Conservation (phyloP, 2,113 vertebrate species). For the Ctenomys sociabilis region DNA sequence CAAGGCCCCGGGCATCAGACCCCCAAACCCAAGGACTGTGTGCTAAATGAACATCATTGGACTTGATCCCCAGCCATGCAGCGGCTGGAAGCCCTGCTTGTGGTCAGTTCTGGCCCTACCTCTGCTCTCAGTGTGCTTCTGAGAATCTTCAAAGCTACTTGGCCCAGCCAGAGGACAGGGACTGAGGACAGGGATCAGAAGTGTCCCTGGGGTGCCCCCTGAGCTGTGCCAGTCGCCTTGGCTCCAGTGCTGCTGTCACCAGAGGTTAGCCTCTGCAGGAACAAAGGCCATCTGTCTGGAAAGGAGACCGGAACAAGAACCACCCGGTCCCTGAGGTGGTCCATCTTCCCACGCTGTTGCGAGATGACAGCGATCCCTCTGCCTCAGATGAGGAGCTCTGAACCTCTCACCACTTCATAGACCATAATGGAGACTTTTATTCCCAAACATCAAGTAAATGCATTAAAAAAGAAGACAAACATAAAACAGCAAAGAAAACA, state of each 20-base stretch:
- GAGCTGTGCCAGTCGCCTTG: fast-evolving
- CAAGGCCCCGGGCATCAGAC: background rate
- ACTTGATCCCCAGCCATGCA: too few species aligned
- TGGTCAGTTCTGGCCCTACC: background rate
- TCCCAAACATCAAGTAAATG: constrained; percentile 75
- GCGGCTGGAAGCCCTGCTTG: background rate
- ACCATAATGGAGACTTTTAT: constrained; percentile 84
- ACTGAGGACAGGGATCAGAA: background rate
- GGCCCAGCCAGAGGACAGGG: background rate
- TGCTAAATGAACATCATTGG: background rate
- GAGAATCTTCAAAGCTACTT: background rate
- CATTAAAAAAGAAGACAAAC: constrained; percentile 73
- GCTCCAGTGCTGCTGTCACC: fast-evolving
- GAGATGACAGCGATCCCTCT: background rate
- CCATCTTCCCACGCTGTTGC: background rate
- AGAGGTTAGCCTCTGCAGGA: background rate
- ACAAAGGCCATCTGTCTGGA: fast-evolving
- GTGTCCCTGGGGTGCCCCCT: background rate
- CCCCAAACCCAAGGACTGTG: background rate
- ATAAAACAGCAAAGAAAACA: background rate
- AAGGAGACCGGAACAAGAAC: background rate
- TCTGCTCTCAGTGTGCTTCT: background rate
- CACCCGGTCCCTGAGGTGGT: fast-evolving
- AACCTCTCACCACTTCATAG: constrained; percentile 76
- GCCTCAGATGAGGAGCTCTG: constrained; percentile 71